Conservation (phyloP, 2,113 vertebrate species). For the Oryzias celebensis region DNA sequence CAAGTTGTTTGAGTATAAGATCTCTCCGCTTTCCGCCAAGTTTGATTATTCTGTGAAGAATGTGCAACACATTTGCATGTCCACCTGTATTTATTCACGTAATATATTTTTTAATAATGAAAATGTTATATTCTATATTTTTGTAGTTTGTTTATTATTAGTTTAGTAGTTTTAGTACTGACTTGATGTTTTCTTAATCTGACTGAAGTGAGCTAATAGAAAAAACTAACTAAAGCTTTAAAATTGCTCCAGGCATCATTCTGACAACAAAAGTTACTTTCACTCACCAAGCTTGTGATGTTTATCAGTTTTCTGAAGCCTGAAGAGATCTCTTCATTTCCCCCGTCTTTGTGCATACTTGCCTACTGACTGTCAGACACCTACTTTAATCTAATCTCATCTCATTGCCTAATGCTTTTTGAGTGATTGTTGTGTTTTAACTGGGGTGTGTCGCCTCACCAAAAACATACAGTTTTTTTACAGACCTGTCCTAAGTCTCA, state of each 20-base stretch:
- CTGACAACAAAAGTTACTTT: constrained; percentile 63
- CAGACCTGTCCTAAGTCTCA: constrained; percentile 42
- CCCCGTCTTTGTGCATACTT: constrained; percentile 57
- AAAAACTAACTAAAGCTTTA: constrained; percentile 33
- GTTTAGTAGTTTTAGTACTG: too few relatives aligned
- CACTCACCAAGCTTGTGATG: constrained; percentile 50
- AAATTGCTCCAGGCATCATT: constrained; percentile 43
- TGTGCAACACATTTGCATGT: too few relatives aligned
- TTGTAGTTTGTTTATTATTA: too few relatives aligned
- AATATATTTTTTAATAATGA: too few relatives aligned
- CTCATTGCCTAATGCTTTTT: constrained; percentile 38
- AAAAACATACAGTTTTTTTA: constrained; percentile 41
- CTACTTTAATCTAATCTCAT: constrained; percentile 36
- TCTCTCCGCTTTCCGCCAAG: too few relatives aligned
- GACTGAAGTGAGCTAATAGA: background rate
- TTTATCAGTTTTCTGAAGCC: constrained; percentile 70
- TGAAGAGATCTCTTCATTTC: constrained; percentile 72
- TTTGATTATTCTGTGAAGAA: too few relatives aligned
- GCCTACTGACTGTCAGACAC: constrained; percentile 47
- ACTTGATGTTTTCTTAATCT: too few relatives aligned
- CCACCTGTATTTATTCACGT: too few relatives aligned
- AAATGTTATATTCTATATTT: too few relatives aligned
- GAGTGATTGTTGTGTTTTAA: constrained; percentile 41
- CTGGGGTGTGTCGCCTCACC: constrained; percentile 17
- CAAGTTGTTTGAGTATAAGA: too few relatives aligned